phyloP scores from a whole-genome alignment of 2,888 invertebrate genomes.

The Perithous albicinctus region DNA sequence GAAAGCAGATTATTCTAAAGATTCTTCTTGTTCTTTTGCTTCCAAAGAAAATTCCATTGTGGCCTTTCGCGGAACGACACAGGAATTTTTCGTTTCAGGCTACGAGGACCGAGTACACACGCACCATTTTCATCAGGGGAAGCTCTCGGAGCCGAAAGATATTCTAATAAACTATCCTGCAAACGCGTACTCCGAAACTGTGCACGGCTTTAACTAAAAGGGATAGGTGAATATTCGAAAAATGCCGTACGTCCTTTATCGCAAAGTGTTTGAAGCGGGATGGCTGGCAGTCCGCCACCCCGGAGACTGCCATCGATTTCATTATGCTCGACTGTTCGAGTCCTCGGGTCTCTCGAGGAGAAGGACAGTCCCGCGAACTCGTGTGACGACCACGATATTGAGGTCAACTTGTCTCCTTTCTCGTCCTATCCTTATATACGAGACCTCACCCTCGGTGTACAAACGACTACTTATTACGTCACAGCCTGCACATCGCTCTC shows the following conservation, averaged over 20 bases:
- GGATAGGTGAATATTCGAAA: slow-evolving; percentile 3
- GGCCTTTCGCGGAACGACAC: background rate
- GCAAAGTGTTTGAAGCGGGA: background rate
- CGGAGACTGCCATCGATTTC: slow-evolving; percentile 57
- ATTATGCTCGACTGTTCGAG: slow-evolving; percentile 42
- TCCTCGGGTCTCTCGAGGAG: slow-evolving; percentile 44
- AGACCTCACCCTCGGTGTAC: slow-evolving; percentile 35
- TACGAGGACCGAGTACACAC: background rate
- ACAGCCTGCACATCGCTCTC: slow-evolving; percentile 17
- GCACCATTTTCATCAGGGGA: background rate
- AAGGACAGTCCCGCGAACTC: background rate
- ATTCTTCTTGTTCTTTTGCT: background rate
- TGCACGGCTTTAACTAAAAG: background rate
- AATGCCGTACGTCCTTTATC: slow-evolving; percentile 10
- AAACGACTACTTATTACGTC: slow-evolving; percentile 60
- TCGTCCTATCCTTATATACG: background rate
- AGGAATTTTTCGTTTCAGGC: slow-evolving; percentile 6
- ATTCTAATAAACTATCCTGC: slow-evolving; percentile 7
- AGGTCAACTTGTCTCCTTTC: slow-evolving; percentile 55
- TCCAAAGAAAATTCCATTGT: slow-evolving; percentile 10
- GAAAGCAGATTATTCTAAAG: slow-evolving; percentile 9
- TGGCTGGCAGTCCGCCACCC: slow-evolving; percentile 8
- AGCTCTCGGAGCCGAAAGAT: background rate
- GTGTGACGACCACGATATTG: slow-evolving; percentile 50
- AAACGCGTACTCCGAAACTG: background rate